These are phyloP conservation scores for Brachionus asplanchnoidis DNA, from an alignment of 1,140 invertebrate species.

Conservation along the genomic window DNA sequence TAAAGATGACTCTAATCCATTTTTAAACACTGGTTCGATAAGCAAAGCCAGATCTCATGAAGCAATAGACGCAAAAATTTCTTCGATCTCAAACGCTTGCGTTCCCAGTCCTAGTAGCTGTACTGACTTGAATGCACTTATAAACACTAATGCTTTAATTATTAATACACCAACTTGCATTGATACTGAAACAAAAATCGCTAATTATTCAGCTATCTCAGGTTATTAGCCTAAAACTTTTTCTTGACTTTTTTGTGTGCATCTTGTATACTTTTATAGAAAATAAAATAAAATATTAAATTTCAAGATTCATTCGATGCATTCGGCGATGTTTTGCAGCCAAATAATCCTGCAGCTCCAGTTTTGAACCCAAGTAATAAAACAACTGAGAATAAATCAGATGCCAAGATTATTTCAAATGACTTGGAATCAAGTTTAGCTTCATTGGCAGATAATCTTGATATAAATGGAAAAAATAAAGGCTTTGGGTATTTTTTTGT, in stretches of 20 bases:
- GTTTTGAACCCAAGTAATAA: not conserved
- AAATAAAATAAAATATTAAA: not conserved
- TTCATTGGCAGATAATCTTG: slow-evolving; percentile 37
- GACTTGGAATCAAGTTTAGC: slow-evolving; percentile 39
- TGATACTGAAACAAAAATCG: slow-evolving; percentile 7
- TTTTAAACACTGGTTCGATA: not conserved
- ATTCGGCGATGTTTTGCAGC: slow-evolving; percentile 37
- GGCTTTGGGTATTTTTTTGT: slow-evolving; percentile 16
- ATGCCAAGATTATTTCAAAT: slow-evolving; percentile 22
- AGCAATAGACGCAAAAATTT: not conserved
- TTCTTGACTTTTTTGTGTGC: not conserved
- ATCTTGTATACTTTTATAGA: too few species aligned
- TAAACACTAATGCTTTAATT: not conserved
- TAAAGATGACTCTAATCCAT: slow-evolving; percentile 17
- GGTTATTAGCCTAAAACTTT: not conserved
- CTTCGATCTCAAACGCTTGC: not conserved
- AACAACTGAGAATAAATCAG: not conserved
- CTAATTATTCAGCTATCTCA: slow-evolving; percentile 25
- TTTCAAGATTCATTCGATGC: slow-evolving; percentile 34
- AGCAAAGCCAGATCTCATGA: slow-evolving; percentile 24
- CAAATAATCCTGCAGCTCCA: not conserved
- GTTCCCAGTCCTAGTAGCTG: not conserved
- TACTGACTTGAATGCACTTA: not conserved
- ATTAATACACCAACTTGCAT: not conserved
- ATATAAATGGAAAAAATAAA: slow-evolving; percentile 34